phyloP scores from a whole-genome alignment of 2,888 invertebrate species.

The Aspidiotus destructor region DNA sequence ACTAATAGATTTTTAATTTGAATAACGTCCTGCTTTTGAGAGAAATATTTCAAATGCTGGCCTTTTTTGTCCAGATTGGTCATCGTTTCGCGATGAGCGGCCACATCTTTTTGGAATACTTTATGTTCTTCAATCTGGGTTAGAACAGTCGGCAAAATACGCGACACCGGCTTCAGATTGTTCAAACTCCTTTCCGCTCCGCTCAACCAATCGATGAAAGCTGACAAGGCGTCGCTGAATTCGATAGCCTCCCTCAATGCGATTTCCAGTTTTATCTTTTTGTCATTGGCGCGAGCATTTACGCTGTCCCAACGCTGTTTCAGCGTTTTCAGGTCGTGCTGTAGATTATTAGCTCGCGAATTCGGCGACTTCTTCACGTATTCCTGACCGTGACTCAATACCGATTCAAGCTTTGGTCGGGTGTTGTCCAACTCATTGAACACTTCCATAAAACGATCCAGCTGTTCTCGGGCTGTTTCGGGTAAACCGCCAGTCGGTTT shows the following conservation, averaged over 20 bases:
- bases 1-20: slow-evolving; percentile 95
- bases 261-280: slow-evolving; percentile 94
- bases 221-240: slow-evolving; percentile 82
- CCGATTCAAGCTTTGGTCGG: slow-evolving; percentile 81
- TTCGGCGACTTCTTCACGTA: slow-evolving; percentile 62
- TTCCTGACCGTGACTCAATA: slow-evolving; percentile 79
- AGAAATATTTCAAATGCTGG: slow-evolving; percentile 95
- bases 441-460: slow-evolving; percentile 92
- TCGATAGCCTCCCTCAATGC: slow-evolving; percentile 93
- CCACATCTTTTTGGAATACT: slow-evolving; percentile 85
- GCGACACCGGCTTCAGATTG: slow-evolving; percentile 81
- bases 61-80: slow-evolving; percentile 92
- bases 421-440: slow-evolving; percentile 89
- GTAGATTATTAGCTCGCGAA: slow-evolving; percentile 65
- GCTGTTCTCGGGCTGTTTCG: slow-evolving; percentile 93
- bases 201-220: slow-evolving; percentile 93
- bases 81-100: slow-evolving; percentile 89
- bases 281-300: slow-evolving; percentile 80
- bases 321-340: slow-evolving; percentile 76
- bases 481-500: slow-evolving; percentile 97
- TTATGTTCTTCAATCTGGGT: slow-evolving; percentile 97
- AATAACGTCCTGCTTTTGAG: slow-evolving; percentile 98
- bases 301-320: slow-evolving; percentile 93
- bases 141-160: slow-evolving; percentile 83
- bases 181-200: slow-evolving; percentile 85